Percentiles rank a stretch among this genome's conserved stretches.
phyloP scores from a whole-genome alignment of 2,797 vertebrate genomes.

The Phaenicophaeus curvirostris region DNA sequence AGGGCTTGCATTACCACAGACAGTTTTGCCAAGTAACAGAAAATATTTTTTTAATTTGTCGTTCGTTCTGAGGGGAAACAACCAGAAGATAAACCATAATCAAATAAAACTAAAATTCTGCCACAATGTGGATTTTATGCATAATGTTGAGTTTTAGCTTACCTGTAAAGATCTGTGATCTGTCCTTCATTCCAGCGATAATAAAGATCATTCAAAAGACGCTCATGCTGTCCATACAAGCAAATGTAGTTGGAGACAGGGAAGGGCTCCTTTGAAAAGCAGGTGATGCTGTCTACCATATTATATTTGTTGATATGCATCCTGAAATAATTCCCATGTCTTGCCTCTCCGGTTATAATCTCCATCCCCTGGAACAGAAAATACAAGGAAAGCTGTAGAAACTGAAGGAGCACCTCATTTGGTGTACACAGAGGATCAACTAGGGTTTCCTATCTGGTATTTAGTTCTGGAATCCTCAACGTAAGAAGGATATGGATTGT shows the following conservation, averaged over 20 bases:
- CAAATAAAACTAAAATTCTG: neutral
- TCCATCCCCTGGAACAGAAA: conserved; percentile 76
- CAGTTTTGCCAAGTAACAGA: neutral
- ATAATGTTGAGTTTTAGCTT: neutral
- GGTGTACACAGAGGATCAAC: neutral
- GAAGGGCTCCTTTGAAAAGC: conserved; percentile 84
- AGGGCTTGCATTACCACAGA: neutral
- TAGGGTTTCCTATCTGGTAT: neutral
- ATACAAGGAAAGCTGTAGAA: neutral
- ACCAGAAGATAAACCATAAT: neutral
- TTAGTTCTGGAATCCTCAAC: neutral
- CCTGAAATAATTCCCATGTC: conserved; percentile 87
- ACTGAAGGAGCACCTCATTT: neutral
- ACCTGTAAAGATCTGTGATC: conserved; percentile 91
- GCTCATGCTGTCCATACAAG: conserved; percentile 89
- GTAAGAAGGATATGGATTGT: no score
- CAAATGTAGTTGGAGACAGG: conserved; percentile 87
- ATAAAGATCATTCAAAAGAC: conserved; percentile 86
- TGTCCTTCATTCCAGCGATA: conserved; percentile 75
- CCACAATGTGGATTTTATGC: neutral
- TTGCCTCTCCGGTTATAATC: conserved; percentile 80
- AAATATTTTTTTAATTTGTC: neutral
- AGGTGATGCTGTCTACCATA: conserved; percentile 87
- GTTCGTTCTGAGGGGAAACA: neutral
- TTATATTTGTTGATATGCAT: conserved; percentile 79